Percentiles rank a stretch among this genome's conserved stretches.
These are phyloP conservation scores for Palaemon carinicauda DNA, from an alignment of 1,140 invertebrate genomes.

Conservation along the genomic window DNA sequence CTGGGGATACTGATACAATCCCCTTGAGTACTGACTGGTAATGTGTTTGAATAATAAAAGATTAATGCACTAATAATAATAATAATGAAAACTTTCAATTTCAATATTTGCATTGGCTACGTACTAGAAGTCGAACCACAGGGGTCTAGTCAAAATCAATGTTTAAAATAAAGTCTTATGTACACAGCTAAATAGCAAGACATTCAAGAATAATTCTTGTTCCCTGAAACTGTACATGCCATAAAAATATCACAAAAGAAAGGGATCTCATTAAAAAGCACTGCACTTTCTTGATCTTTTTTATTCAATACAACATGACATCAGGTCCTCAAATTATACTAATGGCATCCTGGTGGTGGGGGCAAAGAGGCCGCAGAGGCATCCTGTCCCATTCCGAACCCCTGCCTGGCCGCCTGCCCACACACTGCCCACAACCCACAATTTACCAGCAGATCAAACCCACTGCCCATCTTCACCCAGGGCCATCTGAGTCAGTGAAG, in stretches of 20 bases:
- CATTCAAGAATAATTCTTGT: no score
- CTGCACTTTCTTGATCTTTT: conserved; percentile 46
- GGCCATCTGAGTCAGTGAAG: neutral
- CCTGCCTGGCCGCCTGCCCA: conserved; percentile 4
- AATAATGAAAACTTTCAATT: no score
- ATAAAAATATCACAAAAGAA: neutral
- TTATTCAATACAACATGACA: conserved; percentile 58
- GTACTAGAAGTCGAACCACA: no score
- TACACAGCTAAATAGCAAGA: no score
- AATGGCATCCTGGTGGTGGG: conserved; percentile 55
- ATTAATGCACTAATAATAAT: no score
- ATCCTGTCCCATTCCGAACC: conserved; percentile 15
- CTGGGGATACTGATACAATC: no score
- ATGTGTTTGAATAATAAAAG: no score
- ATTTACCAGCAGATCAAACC: neutral
- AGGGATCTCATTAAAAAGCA: neutral
- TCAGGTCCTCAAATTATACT: conserved; percentile 56
- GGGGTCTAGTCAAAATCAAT: no score
- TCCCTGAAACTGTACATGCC: no score
- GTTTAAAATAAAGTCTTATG: no score
- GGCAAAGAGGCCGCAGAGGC: conserved; percentile 39
- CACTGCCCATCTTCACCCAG: neutral
- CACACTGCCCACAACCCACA: neutral
- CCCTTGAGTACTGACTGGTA: no score
- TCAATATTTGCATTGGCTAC: no score